These are phyloP conservation scores for Numenius arquata DNA, from an alignment of 2,113 vertebrate genomes.

Conservation along the genomic window DNA sequence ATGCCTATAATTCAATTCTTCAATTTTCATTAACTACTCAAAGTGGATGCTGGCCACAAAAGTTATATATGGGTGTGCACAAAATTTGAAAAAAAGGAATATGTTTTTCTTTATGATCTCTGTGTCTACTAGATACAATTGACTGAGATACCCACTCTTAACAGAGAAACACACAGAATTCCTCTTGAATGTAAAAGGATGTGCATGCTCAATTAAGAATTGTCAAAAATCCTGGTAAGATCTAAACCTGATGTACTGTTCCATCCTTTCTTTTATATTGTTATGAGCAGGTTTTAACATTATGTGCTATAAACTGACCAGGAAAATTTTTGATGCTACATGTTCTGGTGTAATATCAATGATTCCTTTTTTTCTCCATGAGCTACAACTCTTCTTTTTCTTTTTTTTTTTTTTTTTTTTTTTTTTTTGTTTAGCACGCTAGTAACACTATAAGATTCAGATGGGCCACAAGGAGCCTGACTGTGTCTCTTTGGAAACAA, in stretches of 20 bases:
- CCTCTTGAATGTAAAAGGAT: neutral
- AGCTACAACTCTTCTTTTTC: neutral
- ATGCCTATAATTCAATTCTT: neutral
- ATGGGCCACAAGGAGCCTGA: neutral
- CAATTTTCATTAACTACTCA: neutral
- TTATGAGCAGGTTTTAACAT: neutral
- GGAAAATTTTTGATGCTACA: neutral
- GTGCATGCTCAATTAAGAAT: neutral
- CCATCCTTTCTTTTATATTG: neutral
- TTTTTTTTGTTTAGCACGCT: neutral
- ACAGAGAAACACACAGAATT: neutral
- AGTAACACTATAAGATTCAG: neutral
- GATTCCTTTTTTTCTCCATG: neutral
- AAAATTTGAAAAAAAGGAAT: neutral
- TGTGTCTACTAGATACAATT: neutral
- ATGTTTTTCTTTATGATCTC: neutral
- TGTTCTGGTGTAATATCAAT: neutral
- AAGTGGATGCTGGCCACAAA: neutral
- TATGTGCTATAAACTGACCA: neutral
- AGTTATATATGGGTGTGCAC: neutral
- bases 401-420: too few relatives aligned
- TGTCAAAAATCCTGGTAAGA: neutral
- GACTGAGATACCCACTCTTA: neutral
- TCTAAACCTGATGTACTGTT: neutral
- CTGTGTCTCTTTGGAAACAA: neutral